A percentile compares a stretch with the other conserved stretches of the same genome.
phyloP scores from a whole-genome alignment of 2,113 vertebrate genomes.

The Ceyx margarethae region DNA sequence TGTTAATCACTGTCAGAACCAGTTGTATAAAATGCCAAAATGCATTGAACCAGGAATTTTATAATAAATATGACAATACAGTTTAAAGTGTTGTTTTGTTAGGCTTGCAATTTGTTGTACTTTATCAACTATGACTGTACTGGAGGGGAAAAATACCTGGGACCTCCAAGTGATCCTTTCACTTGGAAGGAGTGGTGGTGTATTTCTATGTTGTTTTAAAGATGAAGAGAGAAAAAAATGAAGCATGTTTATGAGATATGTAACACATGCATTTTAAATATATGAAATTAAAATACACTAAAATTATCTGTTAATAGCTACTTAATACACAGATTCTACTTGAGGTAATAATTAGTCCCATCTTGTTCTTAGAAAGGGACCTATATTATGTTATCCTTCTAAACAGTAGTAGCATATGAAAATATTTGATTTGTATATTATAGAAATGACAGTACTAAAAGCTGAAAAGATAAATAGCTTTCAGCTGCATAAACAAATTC shows the following conservation, averaged over 20 bases:
- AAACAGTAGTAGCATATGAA: not conserved
- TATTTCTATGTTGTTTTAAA: not conserved
- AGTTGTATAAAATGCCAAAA: slow-evolving; percentile 85
- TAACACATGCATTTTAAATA: fast-evolving
- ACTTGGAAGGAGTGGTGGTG: not conserved
- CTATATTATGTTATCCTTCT: not conserved
- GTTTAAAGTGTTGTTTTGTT: slow-evolving; percentile 75
- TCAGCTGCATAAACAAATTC: not conserved
- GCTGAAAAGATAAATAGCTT: not conserved
- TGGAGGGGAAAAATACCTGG: not conserved
- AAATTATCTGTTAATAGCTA: not conserved
- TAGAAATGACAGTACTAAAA: not conserved
- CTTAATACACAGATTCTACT: not conserved
- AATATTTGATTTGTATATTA: not conserved
- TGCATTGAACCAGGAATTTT: slow-evolving; percentile 76
- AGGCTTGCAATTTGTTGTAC: slow-evolving; percentile 71
- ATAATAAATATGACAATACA: slow-evolving; percentile 81
- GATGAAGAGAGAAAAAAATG: not conserved
- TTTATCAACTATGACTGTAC: slow-evolving; percentile 63
- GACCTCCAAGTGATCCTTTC: not conserved
- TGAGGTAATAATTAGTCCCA: not conserved
- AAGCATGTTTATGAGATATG: not conserved
- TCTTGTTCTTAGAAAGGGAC: not conserved
- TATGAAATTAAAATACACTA: not conserved
- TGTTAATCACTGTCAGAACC: slow-evolving; percentile 88